A percentile compares a stretch with the other conserved stretches of the same genome.
These are phyloP conservation scores for Lophius americanus DNA, from an alignment of 2,797 vertebrate species.

Conservation along the genomic window DNA sequence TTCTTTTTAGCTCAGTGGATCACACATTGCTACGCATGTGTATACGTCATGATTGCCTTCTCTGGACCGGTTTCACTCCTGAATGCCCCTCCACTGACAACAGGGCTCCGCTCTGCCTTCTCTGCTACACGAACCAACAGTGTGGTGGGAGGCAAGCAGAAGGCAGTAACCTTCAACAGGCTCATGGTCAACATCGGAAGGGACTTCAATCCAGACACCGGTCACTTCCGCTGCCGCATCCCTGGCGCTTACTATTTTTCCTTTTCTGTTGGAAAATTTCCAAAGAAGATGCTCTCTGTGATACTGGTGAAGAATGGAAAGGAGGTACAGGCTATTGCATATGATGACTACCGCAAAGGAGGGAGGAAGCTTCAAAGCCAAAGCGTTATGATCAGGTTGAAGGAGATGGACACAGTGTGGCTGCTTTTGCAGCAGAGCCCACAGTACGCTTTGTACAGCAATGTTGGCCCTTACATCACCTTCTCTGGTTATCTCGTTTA, in stretches of 20 bases:
- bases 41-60: conserved; percentile 57
- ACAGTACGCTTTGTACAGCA: conserved; percentile 84
- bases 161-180: conserved; percentile 80
- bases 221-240: conserved; percentile 80
- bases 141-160: conserved; percentile 77
- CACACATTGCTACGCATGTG: conserved; percentile 38
- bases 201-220: conserved; percentile 82
- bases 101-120: conserved; percentile 79
- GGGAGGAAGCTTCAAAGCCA: conserved; percentile 85
- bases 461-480: conserved; percentile 81
- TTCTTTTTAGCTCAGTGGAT: conserved; percentile 49
- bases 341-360: conserved; percentile 79
- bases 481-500: conserved; percentile 85
- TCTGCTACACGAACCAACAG: conserved; percentile 81
- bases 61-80: conserved; percentile 53
- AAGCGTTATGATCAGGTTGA: conserved; percentile 80
- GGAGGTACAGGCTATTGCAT: conserved; percentile 84
- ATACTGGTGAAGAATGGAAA: conserved; percentile 83
- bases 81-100: conserved; percentile 42
- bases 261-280: conserved; percentile 83
- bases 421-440: conserved; percentile 78
- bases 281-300: conserved; percentile 84
- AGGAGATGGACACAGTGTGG: conserved; percentile 82
- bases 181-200: conserved; percentile 81
- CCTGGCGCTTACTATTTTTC: conserved; percentile 84